These are phyloP conservation scores for Crotalus horridus DNA, from an alignment of 2,113 vertebrate species.

Conservation along the genomic window DNA sequence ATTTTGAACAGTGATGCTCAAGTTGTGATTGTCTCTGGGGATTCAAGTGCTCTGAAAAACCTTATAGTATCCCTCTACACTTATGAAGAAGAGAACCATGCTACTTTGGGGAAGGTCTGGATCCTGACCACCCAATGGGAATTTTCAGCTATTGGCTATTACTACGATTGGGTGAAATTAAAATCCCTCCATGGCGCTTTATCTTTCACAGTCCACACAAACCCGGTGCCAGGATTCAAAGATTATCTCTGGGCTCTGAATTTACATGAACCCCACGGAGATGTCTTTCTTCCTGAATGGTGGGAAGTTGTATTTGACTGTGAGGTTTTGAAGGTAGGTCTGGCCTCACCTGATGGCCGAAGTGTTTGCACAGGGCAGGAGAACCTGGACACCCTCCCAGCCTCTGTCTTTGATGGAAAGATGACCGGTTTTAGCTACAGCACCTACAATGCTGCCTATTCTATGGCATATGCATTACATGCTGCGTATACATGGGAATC, in stretches of 20 bases:
- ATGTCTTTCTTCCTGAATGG: rapidly evolving
- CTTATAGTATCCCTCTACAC: background rate
- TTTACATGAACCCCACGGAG: background rate
- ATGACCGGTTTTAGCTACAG: background rate
- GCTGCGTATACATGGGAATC: background rate
- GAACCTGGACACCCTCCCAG: background rate
- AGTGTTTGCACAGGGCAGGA: background rate
- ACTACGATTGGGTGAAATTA: rapidly evolving
- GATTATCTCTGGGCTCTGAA: background rate
- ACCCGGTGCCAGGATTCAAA: background rate
- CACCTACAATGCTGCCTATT: background rate
- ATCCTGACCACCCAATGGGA: background rate
- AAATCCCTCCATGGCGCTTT: background rate
- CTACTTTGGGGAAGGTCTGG: background rate
- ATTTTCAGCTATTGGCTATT: background rate
- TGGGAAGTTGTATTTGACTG: background rate
- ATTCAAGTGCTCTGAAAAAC: background rate
- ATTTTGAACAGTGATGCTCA: background rate
- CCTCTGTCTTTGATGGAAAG: background rate
- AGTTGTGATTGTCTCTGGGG: background rate
- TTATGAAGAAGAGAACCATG: too few relatives aligned
- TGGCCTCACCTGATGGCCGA: too few relatives aligned
- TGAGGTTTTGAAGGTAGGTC: background rate
- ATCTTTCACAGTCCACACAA: background rate
- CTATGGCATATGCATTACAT: background rate